phyloP scores from a whole-genome alignment of 2,113 vertebrate genomes.

The Pelodiscus sinensis region DNA sequence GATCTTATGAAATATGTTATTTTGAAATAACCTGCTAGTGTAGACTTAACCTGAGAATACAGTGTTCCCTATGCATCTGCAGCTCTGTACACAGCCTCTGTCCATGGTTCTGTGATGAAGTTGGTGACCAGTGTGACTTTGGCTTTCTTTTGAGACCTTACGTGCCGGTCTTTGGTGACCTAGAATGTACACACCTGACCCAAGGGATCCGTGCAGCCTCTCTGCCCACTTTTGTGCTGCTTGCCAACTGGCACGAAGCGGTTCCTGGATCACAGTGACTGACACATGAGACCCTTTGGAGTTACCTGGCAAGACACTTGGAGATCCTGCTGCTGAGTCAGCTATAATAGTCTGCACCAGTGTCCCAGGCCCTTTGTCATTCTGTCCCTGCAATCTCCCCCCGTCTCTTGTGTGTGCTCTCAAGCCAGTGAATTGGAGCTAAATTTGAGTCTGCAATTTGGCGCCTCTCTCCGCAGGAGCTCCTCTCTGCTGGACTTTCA shows the following conservation, averaged over 20 bases:
- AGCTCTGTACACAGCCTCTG: not conserved
- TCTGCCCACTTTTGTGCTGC: not conserved
- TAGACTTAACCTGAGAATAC: not conserved
- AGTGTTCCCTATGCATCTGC: not conserved
- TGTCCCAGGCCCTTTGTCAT: not conserved
- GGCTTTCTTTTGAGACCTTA: not conserved
- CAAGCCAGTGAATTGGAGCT: not conserved
- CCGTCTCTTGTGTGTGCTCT: not conserved
- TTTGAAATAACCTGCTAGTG: no score
- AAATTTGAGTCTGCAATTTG: not conserved
- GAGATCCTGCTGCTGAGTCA: not conserved
- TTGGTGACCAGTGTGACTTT: not conserved
- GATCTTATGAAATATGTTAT: no score
- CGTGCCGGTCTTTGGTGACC: not conserved
- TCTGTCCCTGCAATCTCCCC: not conserved
- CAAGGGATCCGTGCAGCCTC: not conserved
- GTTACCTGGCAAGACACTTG: not conserved
- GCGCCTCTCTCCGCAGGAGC: not conserved
- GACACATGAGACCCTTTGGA: not conserved
- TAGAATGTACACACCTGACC: not conserved
- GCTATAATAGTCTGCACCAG: not conserved
- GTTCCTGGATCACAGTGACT: not conserved
- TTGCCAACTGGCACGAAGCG: not conserved
- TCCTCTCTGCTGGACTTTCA: not conserved
- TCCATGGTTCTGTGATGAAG: fast-evolving